phyloP scores from a whole-genome alignment of 2,888 invertebrate genomes.

The Halictus quadricinctus region DNA sequence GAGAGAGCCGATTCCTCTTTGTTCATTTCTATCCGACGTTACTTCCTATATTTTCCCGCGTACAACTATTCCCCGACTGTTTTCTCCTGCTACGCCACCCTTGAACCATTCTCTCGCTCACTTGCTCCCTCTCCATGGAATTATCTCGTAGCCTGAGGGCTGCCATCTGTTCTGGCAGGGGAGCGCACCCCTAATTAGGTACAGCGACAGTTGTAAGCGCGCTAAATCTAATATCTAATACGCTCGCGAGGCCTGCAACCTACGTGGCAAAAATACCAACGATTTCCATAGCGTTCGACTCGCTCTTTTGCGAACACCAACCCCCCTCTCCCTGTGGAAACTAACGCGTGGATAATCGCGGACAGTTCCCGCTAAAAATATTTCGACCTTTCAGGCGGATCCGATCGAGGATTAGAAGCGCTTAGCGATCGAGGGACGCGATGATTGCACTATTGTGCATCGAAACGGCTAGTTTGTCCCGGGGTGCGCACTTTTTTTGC shows the following conservation, averaged over 20 bases:
- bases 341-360: slow-evolving; percentile 4
- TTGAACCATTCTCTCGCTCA: slow-evolving; percentile 40
- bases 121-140: slow-evolving; percentile 62
- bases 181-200: slow-evolving; percentile 79
- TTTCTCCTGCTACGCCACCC: slow-evolving; percentile 36
- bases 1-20: neutral
- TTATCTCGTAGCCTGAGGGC: slow-evolving; percentile 79
- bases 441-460: neutral
- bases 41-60: slow-evolving; percentile 26
- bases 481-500: neutral
- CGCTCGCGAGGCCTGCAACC: slow-evolving; percentile 40
- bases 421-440: neutral
- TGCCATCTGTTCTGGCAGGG: slow-evolving; percentile 80
- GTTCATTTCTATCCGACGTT: slow-evolving; percentile 6
- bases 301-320: neutral
- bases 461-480: neutral
- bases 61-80: slow-evolving; percentile 49
- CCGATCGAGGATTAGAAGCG: neutral
- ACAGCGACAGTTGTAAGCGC: slow-evolving; percentile 77
- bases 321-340: neutral
- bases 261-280: slow-evolving; percentile 53
- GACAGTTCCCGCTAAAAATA: neutral
- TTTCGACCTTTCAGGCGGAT: neutral
- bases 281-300: slow-evolving; percentile 39
- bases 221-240: slow-evolving; percentile 80